Evolutionary conservation across 2,888 invertebrate species (phyloP).

Genomic region (Molorchus minor): DNA sequence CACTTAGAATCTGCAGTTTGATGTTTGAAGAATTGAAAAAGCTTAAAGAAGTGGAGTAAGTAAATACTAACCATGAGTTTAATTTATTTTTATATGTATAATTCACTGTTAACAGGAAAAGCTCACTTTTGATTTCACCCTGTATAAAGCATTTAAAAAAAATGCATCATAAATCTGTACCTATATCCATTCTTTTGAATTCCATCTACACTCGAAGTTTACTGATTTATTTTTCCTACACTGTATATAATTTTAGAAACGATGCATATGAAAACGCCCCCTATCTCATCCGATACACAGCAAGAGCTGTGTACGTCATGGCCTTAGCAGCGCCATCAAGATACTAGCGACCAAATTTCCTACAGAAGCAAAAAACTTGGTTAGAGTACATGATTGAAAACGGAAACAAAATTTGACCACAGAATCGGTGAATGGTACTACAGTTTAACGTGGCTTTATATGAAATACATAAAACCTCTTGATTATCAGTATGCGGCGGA

Average conservation of each 20-base stretch:
- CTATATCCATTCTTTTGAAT: no score
- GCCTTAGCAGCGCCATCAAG: slow-evolving; percentile 41
- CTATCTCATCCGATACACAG: slow-evolving; percentile 49
- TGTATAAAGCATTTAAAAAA: no score
- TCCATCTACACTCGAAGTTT: no score
- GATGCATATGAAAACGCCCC: slow-evolving; percentile 32
- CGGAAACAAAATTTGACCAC: slow-evolving; percentile 26
- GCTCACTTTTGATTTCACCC: no score
- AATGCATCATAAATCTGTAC: no score
- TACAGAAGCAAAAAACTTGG: slow-evolving; percentile 46
- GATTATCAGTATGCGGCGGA: slow-evolving; percentile 62
- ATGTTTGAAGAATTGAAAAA: no score
- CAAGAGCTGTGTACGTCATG: slow-evolving; percentile 41
- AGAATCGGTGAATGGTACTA: slow-evolving; percentile 50
- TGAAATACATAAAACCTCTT: slow-evolving; percentile 33
- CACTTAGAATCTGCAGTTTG: no score
- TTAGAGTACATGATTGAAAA: slow-evolving; percentile 47
- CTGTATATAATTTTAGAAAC: no score
- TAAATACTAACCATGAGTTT: not conserved
- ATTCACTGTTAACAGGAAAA: no score
- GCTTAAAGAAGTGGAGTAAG: not conserved
- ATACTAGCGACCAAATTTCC: slow-evolving; percentile 40
- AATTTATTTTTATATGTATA: not conserved
- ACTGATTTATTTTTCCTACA: no score
- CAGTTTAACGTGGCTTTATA: slow-evolving; percentile 42